phyloP scores from a whole-genome alignment of 2,888 invertebrate species.

The Andrena marginata region DNA sequence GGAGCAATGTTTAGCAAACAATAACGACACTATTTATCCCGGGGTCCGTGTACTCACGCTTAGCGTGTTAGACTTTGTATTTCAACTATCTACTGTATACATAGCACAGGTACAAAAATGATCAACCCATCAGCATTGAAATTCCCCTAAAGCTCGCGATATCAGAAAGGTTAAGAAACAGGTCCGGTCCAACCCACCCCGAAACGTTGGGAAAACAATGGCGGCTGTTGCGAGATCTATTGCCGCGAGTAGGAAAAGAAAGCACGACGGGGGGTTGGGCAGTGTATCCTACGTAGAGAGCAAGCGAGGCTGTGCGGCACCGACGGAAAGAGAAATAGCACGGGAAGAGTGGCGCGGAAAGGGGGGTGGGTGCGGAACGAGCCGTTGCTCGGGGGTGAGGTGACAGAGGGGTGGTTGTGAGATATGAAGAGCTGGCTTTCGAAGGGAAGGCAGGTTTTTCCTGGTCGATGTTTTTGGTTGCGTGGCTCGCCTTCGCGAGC shows the following conservation, averaged over 20 bases:
- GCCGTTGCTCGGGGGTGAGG: slow-evolving; percentile 49
- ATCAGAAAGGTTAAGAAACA: slow-evolving; percentile 33
- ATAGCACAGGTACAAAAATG: too few relatives aligned
- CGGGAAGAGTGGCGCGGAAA: not conserved
- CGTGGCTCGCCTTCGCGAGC: slow-evolving; percentile 17
- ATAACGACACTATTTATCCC: too few relatives aligned
- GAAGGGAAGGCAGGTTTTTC: slow-evolving; percentile 32
- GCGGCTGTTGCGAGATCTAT: slow-evolving; percentile 53
- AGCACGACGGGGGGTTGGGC: slow-evolving; percentile 15
- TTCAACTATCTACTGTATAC: too few relatives aligned
- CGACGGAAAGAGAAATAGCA: slow-evolving; percentile 25
- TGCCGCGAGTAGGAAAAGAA: slow-evolving; percentile 43
- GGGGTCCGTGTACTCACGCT: too few relatives aligned
- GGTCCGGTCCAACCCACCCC: slow-evolving; percentile 20
- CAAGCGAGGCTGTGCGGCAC: slow-evolving; percentile 2
- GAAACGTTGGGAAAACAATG: slow-evolving; percentile 48
- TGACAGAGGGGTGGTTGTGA: slow-evolving; percentile 50
- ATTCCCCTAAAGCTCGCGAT: not conserved
- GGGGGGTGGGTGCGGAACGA: slow-evolving; percentile 10
- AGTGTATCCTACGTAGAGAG: not conserved
- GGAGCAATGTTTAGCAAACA: too few relatives aligned
- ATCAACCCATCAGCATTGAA: too few relatives aligned
- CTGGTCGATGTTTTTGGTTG: slow-evolving; percentile 48
- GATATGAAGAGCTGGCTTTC: slow-evolving; percentile 32
- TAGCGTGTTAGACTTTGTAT: too few relatives aligned